Evolutionary conservation across 2,888 invertebrate genomes (phyloP).

Genomic region (Chironomus tentans): DNA sequence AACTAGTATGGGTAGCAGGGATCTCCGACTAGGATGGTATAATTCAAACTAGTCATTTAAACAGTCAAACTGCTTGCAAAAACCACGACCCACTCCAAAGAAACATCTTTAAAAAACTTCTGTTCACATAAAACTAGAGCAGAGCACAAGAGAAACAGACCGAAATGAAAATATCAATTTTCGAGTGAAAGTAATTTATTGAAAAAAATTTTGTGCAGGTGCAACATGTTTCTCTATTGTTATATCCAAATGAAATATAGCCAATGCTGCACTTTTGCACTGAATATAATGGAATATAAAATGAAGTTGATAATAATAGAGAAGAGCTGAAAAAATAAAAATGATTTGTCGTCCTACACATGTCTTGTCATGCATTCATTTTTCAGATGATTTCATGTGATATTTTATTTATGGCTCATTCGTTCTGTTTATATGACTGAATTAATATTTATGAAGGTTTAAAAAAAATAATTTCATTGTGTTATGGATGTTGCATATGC

Average conservation of each 20-base stretch:
- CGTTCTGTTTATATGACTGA: neutral
- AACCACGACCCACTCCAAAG: no score
- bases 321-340: neutral
- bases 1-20: no score
- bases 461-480: neutral
- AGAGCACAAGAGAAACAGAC: neutral
- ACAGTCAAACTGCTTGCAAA: no score
- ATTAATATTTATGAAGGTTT: no score
- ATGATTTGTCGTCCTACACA: constrained; percentile 15
- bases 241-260: neutral
- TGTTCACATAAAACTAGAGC: neutral
- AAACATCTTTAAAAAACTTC: no score
- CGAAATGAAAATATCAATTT: no score
- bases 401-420: neutral
- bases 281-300: no score
- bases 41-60: no score
- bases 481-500: neutral
- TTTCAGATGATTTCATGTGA: neutral
- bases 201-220: constrained; percentile 13
- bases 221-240: constrained; percentile 10
- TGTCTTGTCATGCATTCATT: neutral
- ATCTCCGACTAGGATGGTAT: neutral
- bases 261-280: neutral
- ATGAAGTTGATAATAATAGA: neutral
- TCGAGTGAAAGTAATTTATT: neutral